Percentiles rank a stretch among this genome's conserved stretches.
Evolutionary conservation across 1,140 invertebrate species (phyloP).

Genomic region (Diuraphis noxia): DNA sequence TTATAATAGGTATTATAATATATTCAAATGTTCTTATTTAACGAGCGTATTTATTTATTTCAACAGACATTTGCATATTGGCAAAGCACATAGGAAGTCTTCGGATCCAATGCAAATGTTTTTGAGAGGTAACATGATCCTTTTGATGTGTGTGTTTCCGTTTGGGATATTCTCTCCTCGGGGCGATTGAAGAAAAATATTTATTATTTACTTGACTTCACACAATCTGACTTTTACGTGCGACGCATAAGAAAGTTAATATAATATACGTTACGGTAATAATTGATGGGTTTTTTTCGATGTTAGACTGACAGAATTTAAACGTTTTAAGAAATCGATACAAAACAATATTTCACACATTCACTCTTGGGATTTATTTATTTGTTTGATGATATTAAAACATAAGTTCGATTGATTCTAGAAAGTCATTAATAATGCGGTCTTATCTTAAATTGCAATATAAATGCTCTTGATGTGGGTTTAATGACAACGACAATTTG

Average conservation of each 20-base stretch:
- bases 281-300: neutral
- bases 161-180: neutral
- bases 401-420: neutral
- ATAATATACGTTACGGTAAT: neutral
- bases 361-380: neutral
- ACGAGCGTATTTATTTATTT: constrained; percentile 2
- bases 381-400: neutral
- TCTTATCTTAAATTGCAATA: neutral
- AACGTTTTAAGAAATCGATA: neutral
- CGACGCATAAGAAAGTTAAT: neutral
- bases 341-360: neutral
- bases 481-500: neutral
- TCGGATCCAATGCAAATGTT: neutral
- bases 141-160: neutral
- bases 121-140: neutral
- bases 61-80: neutral
- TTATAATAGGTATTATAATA: neutral
- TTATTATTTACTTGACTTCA: neutral
- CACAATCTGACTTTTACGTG: neutral
- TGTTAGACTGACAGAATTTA: neutral
- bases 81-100: neutral
- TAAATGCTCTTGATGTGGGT: neutral
- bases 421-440: neutral
- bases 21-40: neutral
- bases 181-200: neutral